A percentile compares a stretch with the other conserved stretches of the same genome.
Conservation (phyloP, 2,113 vertebrate species). For the Semnopithecus entellus region DNA sequence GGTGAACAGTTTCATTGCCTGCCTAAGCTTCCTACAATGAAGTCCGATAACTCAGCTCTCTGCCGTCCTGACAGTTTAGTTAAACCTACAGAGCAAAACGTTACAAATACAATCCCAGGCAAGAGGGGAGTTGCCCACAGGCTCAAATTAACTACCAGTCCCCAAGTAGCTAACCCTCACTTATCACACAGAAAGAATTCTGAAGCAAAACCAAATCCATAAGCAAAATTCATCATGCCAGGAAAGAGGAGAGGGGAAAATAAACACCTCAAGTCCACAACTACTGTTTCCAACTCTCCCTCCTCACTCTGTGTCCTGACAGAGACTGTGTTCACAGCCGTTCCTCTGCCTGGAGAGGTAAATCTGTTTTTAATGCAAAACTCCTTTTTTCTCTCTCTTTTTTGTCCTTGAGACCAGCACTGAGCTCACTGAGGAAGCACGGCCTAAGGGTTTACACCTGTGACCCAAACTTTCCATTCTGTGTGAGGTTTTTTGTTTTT, state of each 20-base stretch:
- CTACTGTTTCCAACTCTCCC: constrained; percentile 1
- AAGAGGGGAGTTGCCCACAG: constrained; percentile 62
- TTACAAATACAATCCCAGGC: constrained; percentile 58
- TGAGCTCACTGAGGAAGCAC: constrained; percentile 40
- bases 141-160: constrained; percentile 67
- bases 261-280: constrained; percentile 14
- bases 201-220: constrained; percentile 56
- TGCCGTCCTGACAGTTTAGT: constrained; percentile 58
- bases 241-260: constrained; percentile 42
- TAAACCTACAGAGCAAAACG: constrained; percentile 62
- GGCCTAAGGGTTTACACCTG: constrained; percentile 54
- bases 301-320: background rate
- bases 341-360: background rate
- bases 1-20: constrained; percentile 60
- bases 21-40: background rate
- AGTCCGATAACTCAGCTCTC: constrained; percentile 56
- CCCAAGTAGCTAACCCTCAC: constrained; percentile 58
- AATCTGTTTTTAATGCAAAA: constrained; percentile 40
- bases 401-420: constrained; percentile 63
- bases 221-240: constrained; percentile 28
- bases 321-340: background rate
- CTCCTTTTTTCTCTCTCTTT: constrained; percentile 8
- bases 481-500: background rate
- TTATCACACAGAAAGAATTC: constrained; percentile 60
- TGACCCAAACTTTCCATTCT: constrained; percentile 66